These are phyloP conservation scores for Muricea muricata DNA, from an alignment of 92 coral and sea anemone genomes.

Conservation along the genomic window DNA sequence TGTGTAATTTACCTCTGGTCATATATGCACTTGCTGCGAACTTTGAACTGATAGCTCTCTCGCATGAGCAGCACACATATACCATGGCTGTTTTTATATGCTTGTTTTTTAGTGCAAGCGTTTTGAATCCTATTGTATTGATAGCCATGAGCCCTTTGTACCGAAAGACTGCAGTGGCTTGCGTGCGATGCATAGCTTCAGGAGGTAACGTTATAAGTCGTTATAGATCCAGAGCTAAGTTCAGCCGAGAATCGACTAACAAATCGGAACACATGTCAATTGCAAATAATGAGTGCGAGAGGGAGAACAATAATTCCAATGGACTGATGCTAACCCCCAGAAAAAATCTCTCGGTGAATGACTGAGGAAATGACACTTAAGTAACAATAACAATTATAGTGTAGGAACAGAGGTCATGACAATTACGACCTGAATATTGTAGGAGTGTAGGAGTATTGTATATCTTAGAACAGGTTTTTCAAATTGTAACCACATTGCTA, in stretches of 20 bases:
- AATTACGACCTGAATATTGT: neutral
- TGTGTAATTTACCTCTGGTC: slow-evolving; percentile 35
- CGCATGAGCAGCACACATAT: neutral
- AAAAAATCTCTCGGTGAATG: neutral
- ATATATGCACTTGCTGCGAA: neutral
- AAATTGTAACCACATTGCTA: neutral
- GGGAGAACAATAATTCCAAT: neutral
- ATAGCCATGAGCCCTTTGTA: slow-evolving; percentile 40
- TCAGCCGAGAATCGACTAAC: neutral
- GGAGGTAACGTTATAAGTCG: neutral
- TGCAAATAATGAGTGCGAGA: neutral
- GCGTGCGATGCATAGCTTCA: neutral
- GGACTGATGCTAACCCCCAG: neutral
- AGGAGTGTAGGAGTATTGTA: neutral
- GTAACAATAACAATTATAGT: neutral
- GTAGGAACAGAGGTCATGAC: neutral
- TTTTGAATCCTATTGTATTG: slow-evolving; percentile 23
- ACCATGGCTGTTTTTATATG: neutral
- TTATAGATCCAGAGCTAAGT: neutral
- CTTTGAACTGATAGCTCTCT: neutral
- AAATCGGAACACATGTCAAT: slow-evolving; percentile 16
- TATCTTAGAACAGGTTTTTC: neutral
- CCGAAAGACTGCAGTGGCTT: slow-evolving; percentile 1
- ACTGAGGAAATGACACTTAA: neutral
- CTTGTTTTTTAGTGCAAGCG: slow-evolving; percentile 19